Percentiles rank a stretch among this genome's conserved stretches.
phyloP scores from a whole-genome alignment of 2,888 invertebrate species.

The Galeopsomyia nigrocyanea region DNA sequence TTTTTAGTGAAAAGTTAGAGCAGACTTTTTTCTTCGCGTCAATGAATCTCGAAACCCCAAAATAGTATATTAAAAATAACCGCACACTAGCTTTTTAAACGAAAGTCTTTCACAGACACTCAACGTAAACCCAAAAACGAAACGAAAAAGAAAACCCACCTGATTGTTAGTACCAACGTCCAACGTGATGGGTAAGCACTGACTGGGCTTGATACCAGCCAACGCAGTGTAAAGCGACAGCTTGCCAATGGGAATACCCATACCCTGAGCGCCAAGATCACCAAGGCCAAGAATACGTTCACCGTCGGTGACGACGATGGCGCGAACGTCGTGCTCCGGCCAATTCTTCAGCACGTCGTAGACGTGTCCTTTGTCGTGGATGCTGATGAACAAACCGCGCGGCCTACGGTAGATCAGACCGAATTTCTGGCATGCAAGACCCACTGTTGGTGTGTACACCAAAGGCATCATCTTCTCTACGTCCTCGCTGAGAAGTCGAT shows the following conservation, averaged over 20 bases:
- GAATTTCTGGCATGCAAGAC: constrained; percentile 96
- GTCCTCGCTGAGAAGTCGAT: constrained; percentile 87
- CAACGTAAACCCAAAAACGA: no score
- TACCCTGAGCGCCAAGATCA: constrained; percentile 96
- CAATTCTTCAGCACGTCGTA: constrained; percentile 95
- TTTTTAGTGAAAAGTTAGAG: no score
- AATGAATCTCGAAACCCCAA: no score
- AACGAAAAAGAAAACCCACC: constrained; percentile 59
- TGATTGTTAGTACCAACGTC: constrained; percentile 94
- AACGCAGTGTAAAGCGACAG: constrained; percentile 96
- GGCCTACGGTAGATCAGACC: constrained; percentile 92
- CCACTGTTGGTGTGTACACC: constrained; percentile 99
- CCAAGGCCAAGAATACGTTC: constrained; percentile 98
- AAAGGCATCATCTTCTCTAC: constrained; percentile 95
- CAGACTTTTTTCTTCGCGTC: no score
- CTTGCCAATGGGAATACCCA: constrained; percentile 99
- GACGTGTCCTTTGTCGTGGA: constrained; percentile 95
- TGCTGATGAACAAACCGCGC: constrained; percentile 95
- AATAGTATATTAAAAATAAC: no score
- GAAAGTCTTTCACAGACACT: no score
- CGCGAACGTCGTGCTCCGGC: constrained; percentile 90
- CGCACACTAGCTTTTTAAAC: no score
- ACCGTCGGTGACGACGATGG: constrained; percentile 97
- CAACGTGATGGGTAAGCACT: constrained; percentile 93
- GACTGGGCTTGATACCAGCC: constrained; percentile 95